A percentile compares a stretch with the other conserved stretches of the same genome.
Conservation (phyloP, 1,140 invertebrate genomes). For the Tetragnatha versicolor region DNA sequence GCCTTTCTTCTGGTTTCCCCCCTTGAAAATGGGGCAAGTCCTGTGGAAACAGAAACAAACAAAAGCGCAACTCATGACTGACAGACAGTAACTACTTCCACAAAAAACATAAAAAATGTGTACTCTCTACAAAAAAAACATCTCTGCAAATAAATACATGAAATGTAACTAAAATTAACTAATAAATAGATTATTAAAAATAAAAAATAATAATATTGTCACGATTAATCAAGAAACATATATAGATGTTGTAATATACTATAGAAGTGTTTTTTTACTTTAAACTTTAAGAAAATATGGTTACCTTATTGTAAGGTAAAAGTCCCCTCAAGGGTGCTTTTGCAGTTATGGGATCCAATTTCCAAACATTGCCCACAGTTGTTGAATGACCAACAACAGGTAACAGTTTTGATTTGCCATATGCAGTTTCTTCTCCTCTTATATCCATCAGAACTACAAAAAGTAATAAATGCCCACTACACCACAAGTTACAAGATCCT, state of each 20-base stretch:
- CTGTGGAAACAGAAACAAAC: too few relatives aligned
- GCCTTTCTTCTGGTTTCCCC: too few relatives aligned
- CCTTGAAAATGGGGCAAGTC: too few relatives aligned
- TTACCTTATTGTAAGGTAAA: conserved; percentile 83
- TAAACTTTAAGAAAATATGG: neutral
- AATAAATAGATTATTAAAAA: neutral
- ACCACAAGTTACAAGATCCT: too few relatives aligned
- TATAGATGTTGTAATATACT: neutral
- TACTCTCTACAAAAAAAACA: too few relatives aligned
- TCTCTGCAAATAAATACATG: neutral
- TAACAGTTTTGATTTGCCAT: conserved; percentile 83
- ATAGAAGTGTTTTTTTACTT: neutral
- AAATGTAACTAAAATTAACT: neutral
- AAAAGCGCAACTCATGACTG: too few relatives aligned
- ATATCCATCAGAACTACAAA: conserved; percentile 35
- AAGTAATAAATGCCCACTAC: neutral
- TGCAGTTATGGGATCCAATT: conserved; percentile 83
- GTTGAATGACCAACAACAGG: conserved; percentile 94
- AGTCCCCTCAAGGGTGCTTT: conserved; percentile 90
- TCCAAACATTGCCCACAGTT: conserved; percentile 76
- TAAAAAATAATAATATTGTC: neutral
- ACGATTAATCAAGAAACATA: too few relatives aligned
- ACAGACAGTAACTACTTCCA: too few relatives aligned
- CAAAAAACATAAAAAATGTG: too few relatives aligned
- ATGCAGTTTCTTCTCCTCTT: conserved; percentile 43